Percentiles rank a stretch among this genome's conserved stretches.
Conservation (phyloP, 2,797 vertebrate genomes). For the Gobio occitaniae region DNA sequence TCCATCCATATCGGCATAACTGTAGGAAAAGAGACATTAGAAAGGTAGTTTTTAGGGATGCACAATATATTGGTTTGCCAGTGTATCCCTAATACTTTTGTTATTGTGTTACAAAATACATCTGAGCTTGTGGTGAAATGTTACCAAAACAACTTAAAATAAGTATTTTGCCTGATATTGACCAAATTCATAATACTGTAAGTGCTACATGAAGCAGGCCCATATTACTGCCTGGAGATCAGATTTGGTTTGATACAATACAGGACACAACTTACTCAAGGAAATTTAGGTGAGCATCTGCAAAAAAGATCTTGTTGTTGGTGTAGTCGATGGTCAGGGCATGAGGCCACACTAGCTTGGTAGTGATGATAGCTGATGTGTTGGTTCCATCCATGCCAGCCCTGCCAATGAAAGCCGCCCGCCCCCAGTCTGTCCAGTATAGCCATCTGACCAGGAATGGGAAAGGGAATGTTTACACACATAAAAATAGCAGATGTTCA, state of each 20-base stretch:
- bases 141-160: neutral
- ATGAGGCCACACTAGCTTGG: constrained; percentile 96
- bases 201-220: neutral
- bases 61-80: neutral
- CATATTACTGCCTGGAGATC: neutral
- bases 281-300: constrained; percentile 96
- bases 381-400: constrained; percentile 94
- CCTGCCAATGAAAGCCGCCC: constrained; percentile 91
- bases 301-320: constrained; percentile 95
- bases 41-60: neutral
- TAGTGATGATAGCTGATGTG: constrained; percentile 89
- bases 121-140: neutral
- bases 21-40: constrained; percentile 62
- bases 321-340: constrained; percentile 97
- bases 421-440: constrained; percentile 96
- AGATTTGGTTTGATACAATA: neutral
- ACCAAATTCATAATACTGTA: neutral
- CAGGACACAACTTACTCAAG: constrained; percentile 87
- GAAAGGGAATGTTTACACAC: neutral
- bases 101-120: neutral
- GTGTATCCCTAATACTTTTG: neutral
- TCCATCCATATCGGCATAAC: constrained; percentile 93
- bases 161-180: neutral
- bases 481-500: neutral
- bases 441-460: constrained; percentile 77